phyloP scores from a whole-genome alignment of 2,113 vertebrate species.

The Rostratula benghalensis region DNA sequence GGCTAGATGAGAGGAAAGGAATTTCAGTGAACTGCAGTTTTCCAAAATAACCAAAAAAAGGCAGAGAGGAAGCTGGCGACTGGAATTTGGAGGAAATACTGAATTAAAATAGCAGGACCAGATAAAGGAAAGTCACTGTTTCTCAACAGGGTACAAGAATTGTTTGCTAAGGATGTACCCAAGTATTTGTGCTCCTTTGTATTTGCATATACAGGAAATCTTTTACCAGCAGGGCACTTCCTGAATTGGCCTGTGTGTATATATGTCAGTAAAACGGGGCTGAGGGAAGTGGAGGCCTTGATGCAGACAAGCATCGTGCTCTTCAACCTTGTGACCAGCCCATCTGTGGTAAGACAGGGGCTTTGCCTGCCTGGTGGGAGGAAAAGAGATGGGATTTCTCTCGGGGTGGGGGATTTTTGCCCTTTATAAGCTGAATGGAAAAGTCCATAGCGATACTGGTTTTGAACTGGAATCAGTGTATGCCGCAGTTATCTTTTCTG shows the following conservation, averaged over 20 bases:
- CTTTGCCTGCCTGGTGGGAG: background rate
- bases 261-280: background rate
- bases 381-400: background rate
- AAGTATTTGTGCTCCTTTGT: background rate
- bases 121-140: background rate
- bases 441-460: background rate
- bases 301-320: background rate
- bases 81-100: background rate
- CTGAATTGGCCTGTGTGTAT: background rate
- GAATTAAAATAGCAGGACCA: background rate
- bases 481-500: background rate
- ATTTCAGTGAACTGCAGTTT: background rate
- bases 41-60: background rate
- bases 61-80: too few species aligned
- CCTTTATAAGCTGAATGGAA: background rate
- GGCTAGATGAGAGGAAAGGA: background rate
- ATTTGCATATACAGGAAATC: conserved; percentile 25
- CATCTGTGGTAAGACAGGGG: background rate
- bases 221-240: background rate
- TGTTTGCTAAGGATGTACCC: background rate
- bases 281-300: background rate
- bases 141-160: background rate
- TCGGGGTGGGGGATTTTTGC: background rate
- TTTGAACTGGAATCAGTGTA: background rate
- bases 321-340: background rate